Evolutionary conservation across 2,888 invertebrate genomes (phyloP).

Genomic region (Caenorhabditis sp.): DNA sequence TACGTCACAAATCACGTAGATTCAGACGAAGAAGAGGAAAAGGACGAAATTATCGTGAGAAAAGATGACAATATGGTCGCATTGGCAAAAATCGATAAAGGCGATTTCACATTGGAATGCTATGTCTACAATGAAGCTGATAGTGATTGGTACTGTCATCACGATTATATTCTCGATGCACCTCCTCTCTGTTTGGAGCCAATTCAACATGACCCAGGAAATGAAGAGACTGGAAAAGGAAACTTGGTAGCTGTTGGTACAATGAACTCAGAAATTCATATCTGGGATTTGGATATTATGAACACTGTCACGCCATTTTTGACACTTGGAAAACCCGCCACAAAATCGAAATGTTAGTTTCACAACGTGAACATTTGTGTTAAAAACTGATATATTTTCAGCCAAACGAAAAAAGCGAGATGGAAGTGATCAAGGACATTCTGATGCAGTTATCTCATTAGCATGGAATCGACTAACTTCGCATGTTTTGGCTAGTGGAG

Average conservation of each 20-base stretch:
- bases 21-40: constrained; percentile 63
- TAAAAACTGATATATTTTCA: constrained; percentile 6
- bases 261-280: constrained; percentile 89
- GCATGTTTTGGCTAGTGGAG: constrained; percentile 88
- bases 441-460: constrained; percentile 87
- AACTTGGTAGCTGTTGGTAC: constrained; percentile 91
- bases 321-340: constrained; percentile 75
- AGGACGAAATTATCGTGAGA: constrained; percentile 88
- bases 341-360: constrained; percentile 13
- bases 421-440: constrained; percentile 77
- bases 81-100: constrained; percentile 84
- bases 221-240: constrained; percentile 75
- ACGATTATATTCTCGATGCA: constrained; percentile 87
- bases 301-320: constrained; percentile 88
- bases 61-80: constrained; percentile 87
- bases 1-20: constrained; percentile 62
- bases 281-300: constrained; percentile 96
- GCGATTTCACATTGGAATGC: constrained; percentile 61
- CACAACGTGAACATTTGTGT: not conserved
- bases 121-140: constrained; percentile 88
- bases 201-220: constrained; percentile 85
- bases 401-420: constrained; percentile 57
- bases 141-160: constrained; percentile 84
- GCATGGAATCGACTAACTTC: constrained; percentile 81
- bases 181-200: constrained; percentile 91